Conservation (phyloP, 2,113 vertebrate genomes). For the Picathartes gymnocephalus region DNA sequence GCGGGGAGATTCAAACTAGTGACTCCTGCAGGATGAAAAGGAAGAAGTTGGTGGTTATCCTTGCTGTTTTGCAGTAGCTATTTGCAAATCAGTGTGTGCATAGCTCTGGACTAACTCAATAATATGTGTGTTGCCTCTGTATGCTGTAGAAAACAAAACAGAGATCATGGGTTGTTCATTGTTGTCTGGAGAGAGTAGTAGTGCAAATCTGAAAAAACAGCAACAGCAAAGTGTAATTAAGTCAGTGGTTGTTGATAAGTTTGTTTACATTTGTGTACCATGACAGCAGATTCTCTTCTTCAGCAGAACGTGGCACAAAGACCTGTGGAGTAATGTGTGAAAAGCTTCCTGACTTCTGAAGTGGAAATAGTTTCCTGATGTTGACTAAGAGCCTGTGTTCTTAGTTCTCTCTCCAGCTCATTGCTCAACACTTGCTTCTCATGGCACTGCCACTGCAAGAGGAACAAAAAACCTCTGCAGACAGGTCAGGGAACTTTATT, state of each 20-base stretch:
- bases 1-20: neutral
- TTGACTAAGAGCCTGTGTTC: neutral
- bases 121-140: neutral
- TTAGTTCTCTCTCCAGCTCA: neutral
- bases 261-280: neutral
- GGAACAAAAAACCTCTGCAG: neutral
- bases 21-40: neutral
- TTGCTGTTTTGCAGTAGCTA: neutral
- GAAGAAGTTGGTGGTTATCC: neutral
- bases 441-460: neutral
- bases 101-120: neutral
- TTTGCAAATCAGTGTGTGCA: neutral
- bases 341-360: slow-evolving; percentile 8
- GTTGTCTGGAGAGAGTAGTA: neutral
- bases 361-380: slow-evolving; percentile 1
- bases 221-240: neutral
- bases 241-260: neutral
- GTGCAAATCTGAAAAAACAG: neutral
- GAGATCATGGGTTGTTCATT: neutral
- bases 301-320: neutral
- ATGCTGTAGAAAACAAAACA: neutral
- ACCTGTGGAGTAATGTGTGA: neutral
- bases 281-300: neutral
- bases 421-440: neutral
- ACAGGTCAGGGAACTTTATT: neutral